Evolutionary conservation across 2,797 vertebrate species (phyloP), one percentile per base, ranked within the genome.

Genomic region (Catharus ustulatus): DNA sequence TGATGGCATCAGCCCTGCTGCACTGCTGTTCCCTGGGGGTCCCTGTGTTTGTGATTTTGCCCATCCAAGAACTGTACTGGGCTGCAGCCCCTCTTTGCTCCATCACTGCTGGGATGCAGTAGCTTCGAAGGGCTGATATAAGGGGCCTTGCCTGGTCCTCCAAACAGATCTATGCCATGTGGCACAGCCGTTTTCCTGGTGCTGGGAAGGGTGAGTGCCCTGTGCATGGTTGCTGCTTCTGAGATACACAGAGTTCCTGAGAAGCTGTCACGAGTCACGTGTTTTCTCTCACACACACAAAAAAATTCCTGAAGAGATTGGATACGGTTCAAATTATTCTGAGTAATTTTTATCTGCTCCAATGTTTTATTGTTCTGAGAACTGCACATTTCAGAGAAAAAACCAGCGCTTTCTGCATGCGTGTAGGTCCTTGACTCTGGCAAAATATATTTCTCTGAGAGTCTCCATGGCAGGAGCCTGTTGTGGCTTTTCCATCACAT

Each of bases 91-190:
- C 21, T 42, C 61, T 58, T 66, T 46, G 51, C 46, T 82, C 45
- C 11, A 2, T 57, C 51, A 7, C 13, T 74, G 57, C 30, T 67
- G 38, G 55, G 46, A 20, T 55, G 46, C 36, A 64, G 27, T 6
- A 61, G 30, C 48, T 64, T 15, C 6, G n/a, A 68, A 27, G 16
- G 4, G 10, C 38, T 81, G 51, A 15, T 57, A 12, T 5, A 18
- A 74, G 17, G 30, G 34, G 27, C 46, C 7, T 10, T 86, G 49
- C 30, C 42, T 59, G 30, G 16, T 89, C 19, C 27, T 82, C 76
- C 43, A 2, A 2, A 17, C 4, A 6, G 10, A 21, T 36, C 6
- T 3, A 48, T 13, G 14, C 40, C 18, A 1, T 2, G 7, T 3
- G 5, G 57, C 34, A 66, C 38, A 34, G 32, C 19, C 0, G 0